These are phyloP conservation scores for Melanerpes formicivorus DNA, from an alignment of 2,113 vertebrate genomes.

Conservation along the genomic window DNA sequence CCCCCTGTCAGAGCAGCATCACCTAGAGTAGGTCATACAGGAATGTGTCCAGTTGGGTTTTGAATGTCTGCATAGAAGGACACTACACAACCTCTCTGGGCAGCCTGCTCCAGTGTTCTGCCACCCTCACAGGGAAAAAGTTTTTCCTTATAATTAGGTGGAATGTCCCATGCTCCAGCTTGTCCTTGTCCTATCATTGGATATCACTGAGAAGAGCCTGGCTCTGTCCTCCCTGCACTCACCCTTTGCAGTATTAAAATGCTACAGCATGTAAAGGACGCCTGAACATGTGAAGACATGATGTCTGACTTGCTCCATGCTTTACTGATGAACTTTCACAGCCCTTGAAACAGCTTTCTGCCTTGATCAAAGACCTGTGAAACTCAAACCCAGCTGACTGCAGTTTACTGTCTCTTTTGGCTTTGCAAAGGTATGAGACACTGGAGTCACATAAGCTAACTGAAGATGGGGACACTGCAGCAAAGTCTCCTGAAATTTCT, in stretches of 20 bases:
- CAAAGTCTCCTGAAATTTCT: not conserved
- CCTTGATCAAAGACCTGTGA: not conserved
- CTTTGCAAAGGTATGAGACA: not conserved
- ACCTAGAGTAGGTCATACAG: no score
- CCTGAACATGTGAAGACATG: not conserved
- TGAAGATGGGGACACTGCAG: not conserved
- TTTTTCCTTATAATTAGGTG: no score
- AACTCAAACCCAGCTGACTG: not conserved
- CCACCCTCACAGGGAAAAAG: no score
- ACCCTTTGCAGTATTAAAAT: not conserved
- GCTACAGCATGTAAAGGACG: not conserved
- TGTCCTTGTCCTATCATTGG: no score
- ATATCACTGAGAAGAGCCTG: no score
- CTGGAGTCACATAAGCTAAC: not conserved
- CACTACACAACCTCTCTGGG: no score
- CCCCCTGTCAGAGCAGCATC: no score
- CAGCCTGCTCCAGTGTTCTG: no score
- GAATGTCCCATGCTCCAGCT: no score
- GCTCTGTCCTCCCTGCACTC: no score
- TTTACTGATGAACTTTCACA: slow-evolving; percentile 18
- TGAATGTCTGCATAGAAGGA: no score
- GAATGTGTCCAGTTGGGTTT: no score
- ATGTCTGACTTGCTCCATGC: not conserved
- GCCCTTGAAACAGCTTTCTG: not conserved
- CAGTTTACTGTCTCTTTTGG: not conserved